Base-by-base conservation (phyloP, 2,113 vertebrate species). In the Scalopus aquaticus region DNA sequence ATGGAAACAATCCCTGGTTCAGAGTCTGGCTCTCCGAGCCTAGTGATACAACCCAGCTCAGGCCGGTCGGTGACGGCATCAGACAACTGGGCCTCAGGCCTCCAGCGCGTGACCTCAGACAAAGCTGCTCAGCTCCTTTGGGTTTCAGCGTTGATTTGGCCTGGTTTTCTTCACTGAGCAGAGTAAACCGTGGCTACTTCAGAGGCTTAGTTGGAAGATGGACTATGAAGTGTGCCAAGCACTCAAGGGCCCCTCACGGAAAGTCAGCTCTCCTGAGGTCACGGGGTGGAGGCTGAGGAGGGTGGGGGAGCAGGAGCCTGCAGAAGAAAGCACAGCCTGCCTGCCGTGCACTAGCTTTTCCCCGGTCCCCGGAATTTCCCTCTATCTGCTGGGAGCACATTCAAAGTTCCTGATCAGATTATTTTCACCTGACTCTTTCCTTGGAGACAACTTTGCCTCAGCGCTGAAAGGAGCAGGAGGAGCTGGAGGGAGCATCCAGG, bases 401-500 rank as follows among this genome's bases (percentile, higher is more conserved):
- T 67, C 37, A 44, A n/a, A 37, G n/a, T 17, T 81, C 51, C 24
- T 4, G 13, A 7, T 76, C 26, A 42, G 20, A 39, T 30, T 4
- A 77, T 78, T 6, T 60, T 22, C 26, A 49, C 24, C 22, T 94
- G 28, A 24, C 15, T 30, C 30, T 89, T 24, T 32, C 22, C 83
- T 51, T 42, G 49, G 44, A 13, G 64, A n/a, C 28, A 35, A 17
- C 49, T 16, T 16, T 51, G 49, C 49, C 49, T 51, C 49, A 4
- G 49, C 16, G 30, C 51, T 30, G 10, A 16, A 2, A 2, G 8
- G 0, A 11, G 28, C 10, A 0, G 15, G 54, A 51, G 19, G 8
- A 9, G 24, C 10, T 15, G 19, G 20, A 4, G n/a, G 60, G 78
- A 4, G 70, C 13, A 11, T 20, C 8, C 20, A 26, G 51, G 24